Conservation (phyloP, 2,113 vertebrate species). For the Platichthys flesus region DNA sequence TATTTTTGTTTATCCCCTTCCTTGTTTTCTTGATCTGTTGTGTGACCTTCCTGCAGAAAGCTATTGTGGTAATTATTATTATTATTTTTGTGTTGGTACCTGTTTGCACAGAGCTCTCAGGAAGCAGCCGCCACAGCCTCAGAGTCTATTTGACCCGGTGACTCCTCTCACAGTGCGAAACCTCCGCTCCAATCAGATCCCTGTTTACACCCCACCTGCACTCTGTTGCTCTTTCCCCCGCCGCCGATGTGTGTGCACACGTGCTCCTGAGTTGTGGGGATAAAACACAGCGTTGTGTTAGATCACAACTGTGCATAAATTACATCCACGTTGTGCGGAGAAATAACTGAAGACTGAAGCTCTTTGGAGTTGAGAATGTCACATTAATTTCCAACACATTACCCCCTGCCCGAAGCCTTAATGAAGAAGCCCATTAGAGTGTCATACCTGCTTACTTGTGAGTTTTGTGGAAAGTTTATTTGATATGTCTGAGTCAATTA, state of each 20-base stretch:
- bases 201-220: conserved; percentile 23
- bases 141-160: conserved; percentile 24
- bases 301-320: conserved; percentile 84
- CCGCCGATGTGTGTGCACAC: conserved; percentile 43
- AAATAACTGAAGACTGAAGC: conserved; percentile 80
- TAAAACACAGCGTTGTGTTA: conserved; percentile 78
- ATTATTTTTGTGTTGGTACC: too few species aligned
- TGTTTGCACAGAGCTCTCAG: not conserved
- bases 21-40: too few species aligned
- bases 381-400: conserved; percentile 89
- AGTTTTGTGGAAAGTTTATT: conserved; percentile 91
- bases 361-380: conserved; percentile 89
- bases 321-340: conserved; percentile 75
- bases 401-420: conserved; percentile 83
- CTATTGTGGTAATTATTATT: too few species aligned
- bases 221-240: conserved; percentile 73
- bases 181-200: conserved; percentile 49
- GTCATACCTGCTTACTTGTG: conserved; percentile 91
- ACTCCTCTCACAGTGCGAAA: conserved; percentile 34
- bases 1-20: too few species aligned
- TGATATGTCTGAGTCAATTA: conserved; percentile 90
- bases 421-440: conserved; percentile 90
- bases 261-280: conserved; percentile 82
- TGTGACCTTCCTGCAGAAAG: too few species aligned
- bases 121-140: not conserved